Percentiles rank a stretch among this genome's conserved stretches.
phyloP scores from a whole-genome alignment of 2,113 vertebrate species.

The Passer domesticus region DNA sequence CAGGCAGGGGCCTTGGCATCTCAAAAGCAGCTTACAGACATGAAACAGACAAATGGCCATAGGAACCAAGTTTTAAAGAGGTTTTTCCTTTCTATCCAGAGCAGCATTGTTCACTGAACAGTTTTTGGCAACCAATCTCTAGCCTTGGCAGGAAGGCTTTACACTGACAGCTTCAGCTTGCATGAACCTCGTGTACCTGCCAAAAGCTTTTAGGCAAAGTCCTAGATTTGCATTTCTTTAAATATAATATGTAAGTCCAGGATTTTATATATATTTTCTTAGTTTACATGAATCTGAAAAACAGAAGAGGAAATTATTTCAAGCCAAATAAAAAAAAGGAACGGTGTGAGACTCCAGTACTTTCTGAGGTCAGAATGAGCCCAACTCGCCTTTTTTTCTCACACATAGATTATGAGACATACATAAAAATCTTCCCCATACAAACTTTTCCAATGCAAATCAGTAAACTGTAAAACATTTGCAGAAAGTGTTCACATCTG shows the following conservation, averaged over 20 bases:
- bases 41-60: background rate
- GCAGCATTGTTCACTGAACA: background rate
- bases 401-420: background rate
- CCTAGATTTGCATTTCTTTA: slow-evolving; percentile 22
- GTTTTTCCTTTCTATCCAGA: background rate
- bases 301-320: background rate
- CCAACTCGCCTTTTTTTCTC: background rate
- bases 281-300: background rate
- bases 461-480: background rate
- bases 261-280: slow-evolving; percentile 3
- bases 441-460: background rate
- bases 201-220: slow-evolving; percentile 49
- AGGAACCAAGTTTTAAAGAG: background rate
- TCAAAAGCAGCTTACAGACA: background rate
- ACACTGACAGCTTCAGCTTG: slow-evolving; percentile 28
- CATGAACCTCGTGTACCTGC: slow-evolving; percentile 31
- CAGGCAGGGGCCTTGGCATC: background rate
- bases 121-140: background rate
- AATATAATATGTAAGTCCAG: background rate
- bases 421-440: background rate
- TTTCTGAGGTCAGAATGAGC: background rate
- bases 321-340: background rate
- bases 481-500: background rate
- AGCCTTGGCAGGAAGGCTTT: background rate
- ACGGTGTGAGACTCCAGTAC: background rate